Conservation (phyloP, 2,113 vertebrate species). For the Xerus inauris region DNA sequence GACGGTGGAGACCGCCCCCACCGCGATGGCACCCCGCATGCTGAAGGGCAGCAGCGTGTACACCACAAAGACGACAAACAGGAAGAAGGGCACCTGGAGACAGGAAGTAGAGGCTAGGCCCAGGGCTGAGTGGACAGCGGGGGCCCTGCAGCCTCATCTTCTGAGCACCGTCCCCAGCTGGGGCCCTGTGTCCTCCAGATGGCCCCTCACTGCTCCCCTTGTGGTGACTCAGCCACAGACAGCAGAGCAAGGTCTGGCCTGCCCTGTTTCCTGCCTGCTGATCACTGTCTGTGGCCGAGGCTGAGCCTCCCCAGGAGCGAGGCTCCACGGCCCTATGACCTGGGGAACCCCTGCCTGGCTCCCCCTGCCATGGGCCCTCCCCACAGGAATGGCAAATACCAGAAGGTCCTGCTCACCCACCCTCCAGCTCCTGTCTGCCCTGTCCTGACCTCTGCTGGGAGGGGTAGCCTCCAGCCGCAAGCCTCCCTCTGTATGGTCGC, state of each 20-base stretch:
- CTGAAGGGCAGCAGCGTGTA: slow-evolving; percentile 97
- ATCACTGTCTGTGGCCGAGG: background rate
- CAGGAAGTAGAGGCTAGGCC: accelerated
- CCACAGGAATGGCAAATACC: background rate
- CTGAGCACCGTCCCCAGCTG: too few relatives aligned
- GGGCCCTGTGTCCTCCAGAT: too few relatives aligned
- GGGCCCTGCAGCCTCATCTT: too few relatives aligned
- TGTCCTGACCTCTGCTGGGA: background rate
- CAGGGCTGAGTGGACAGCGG: accelerated
- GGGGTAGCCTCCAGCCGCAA: accelerated
- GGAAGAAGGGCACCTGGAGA: slow-evolving; percentile 95
- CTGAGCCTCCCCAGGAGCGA: background rate
- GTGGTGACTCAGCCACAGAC: accelerated
- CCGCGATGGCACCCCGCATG: slow-evolving; percentile 88
- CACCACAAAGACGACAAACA: slow-evolving; percentile 95
- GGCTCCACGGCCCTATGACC: accelerated
- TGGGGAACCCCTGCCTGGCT: accelerated
- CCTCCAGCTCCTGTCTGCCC: too few relatives aligned
- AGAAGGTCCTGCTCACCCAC: accelerated
- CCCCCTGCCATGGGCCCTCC: accelerated
- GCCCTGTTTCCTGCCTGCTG: background rate
- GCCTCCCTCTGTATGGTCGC: accelerated
- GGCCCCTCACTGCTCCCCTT: too few relatives aligned
- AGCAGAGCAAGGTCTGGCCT: background rate
- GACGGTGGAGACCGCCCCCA: slow-evolving; percentile 90